These are phyloP conservation scores for Cydia splendana DNA, from an alignment of 1,140 invertebrate genomes.

Conservation along the genomic window DNA sequence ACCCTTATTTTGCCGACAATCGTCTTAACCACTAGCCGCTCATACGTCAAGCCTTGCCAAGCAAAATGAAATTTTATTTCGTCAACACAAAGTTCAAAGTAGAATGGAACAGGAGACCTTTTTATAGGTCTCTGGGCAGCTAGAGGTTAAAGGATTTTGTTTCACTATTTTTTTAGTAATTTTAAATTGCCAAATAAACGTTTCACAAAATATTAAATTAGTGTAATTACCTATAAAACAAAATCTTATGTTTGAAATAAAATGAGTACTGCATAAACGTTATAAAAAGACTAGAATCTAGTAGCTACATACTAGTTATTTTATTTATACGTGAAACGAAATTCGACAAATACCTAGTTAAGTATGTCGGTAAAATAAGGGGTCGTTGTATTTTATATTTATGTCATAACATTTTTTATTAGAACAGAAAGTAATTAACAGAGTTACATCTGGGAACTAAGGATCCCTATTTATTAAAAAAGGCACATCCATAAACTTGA, in stretches of 20 bases:
- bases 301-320: too few species aligned
- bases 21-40: too few species aligned
- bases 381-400: background rate
- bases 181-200: background rate
- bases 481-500: constrained; percentile 59
- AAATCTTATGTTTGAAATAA: background rate
- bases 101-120: too few species aligned
- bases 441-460: constrained; percentile 36
- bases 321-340: too few species aligned
- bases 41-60: too few species aligned
- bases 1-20: constrained; percentile 2
- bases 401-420: constrained; percentile 3
- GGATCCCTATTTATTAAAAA: constrained; percentile 52
- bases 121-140: too few species aligned
- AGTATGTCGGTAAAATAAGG: background rate
- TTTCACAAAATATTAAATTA: background rate
- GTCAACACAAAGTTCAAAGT: too few species aligned
- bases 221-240: background rate
- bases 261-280: background rate
- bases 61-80: too few species aligned
- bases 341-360: background rate
- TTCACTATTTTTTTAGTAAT: background rate
- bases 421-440: constrained; percentile 33
- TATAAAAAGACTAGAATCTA: too few species aligned
- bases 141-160: too few species aligned